Base-by-base conservation (phyloP, 2,797 vertebrate genomes). In the Smutsia gigantea region DNA sequence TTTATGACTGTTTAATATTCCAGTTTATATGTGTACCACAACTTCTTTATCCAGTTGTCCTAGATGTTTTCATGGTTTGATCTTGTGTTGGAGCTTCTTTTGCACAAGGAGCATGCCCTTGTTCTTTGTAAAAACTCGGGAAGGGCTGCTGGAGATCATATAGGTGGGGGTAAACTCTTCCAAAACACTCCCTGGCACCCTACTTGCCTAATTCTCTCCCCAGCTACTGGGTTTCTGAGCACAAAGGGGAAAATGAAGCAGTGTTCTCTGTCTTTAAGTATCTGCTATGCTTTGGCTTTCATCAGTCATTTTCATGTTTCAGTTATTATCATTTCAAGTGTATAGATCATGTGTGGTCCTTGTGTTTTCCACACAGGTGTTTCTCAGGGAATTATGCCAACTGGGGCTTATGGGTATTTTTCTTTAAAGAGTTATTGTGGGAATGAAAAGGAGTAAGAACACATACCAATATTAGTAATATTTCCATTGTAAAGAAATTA, bases 401-500 rank as follows among this genome's bases (percentile, higher is more conserved):
- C 51, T 71, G 27, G n/a, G 10, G 37, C 10, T 79, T 68, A 39
- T 14, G 42, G 51, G 18, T 21, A 63, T 29, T 63, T 91, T 91
- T 93, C 83, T 68, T 96, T 85, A 72, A 96, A 95, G 59, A 81
- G 19, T 8, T 87, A 75, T 42, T 94, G 64, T 72, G 74, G 27
- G 1, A 23, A 42, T 68, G 14, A 90, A 46, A 55, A 79, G 19
- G 9, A 25, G 5, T 87, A 10, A 42, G 42, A 87, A 84, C n/a
- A 71, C 4, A 34, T 69, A 46, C 39, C 51, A 88, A 82, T 85
- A 93, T 82, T 34, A 95, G 88, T 71, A 75, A 61, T 74, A 86
- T 95, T 86, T 97, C 23, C 68, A 90, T 85, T 87, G 78, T 87
- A 82, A 64, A 90, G 71, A 87, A 39, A 85, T 92, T 78, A 92